Conservation (phyloP, 2,113 vertebrate species). For the Glareola pratincola region DNA sequence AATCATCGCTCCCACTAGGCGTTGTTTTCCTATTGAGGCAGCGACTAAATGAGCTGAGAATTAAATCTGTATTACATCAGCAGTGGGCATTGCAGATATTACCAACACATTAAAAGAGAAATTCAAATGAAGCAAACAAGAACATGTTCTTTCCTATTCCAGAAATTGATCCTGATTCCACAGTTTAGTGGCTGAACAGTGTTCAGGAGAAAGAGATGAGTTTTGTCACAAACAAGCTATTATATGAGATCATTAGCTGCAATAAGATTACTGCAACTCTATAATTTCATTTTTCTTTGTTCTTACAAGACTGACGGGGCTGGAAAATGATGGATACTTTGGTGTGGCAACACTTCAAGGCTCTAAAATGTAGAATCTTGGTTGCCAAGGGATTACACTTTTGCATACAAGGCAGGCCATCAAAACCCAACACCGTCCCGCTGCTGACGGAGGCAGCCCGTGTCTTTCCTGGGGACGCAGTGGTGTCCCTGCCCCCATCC, state of each 20-base stretch:
- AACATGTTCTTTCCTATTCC: slow-evolving; percentile 22
- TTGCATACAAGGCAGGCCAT: not conserved
- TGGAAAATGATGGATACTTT: not conserved
- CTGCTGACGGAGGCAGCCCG: not conserved
- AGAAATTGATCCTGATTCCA: not conserved
- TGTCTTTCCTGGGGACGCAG: fast-evolving
- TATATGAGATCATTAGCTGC: not conserved
- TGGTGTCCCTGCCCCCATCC: fast-evolving
- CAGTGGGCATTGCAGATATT: slow-evolving; percentile 52
- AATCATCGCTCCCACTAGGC: slow-evolving; percentile 69
- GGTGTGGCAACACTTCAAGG: not conserved
- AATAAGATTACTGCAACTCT: not conserved
- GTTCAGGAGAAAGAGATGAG: not conserved
- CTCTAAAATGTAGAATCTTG: not conserved
- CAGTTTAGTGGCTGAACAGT: not conserved
- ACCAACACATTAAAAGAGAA: slow-evolving; percentile 58
- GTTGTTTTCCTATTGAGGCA: slow-evolving; percentile 56
- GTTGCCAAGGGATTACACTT: fast-evolving
- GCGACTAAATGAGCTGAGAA: slow-evolving; percentile 67
- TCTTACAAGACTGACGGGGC: not conserved
- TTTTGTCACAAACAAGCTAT: not conserved
- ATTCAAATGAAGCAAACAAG: slow-evolving; percentile 55
- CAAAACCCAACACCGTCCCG: fast-evolving
- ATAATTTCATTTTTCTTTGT: not conserved
- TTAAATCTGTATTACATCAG: slow-evolving; percentile 59